phyloP scores from a whole-genome alignment of 2,888 invertebrate genomes.

The Agrilus mali region DNA sequence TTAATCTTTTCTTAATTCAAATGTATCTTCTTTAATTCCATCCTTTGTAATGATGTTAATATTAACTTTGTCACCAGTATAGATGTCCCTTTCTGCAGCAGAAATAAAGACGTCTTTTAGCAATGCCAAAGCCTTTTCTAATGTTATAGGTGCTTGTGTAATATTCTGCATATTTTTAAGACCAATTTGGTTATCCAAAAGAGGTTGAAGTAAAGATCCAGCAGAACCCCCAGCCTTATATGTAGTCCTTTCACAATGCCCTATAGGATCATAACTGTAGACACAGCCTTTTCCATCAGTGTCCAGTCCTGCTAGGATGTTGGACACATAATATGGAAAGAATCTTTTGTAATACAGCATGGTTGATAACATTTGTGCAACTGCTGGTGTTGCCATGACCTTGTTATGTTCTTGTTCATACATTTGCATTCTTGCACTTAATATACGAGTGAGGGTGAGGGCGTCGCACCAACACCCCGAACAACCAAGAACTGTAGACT shows the following conservation, averaged over 20 bases:
- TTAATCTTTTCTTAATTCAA: conserved; percentile 82
- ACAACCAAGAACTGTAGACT: conserved; percentile 80
- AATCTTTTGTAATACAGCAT: conserved; percentile 94
- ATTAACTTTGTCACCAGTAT: conserved; percentile 84
- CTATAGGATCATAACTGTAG: conserved; percentile 95
- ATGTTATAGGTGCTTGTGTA: conserved; percentile 47
- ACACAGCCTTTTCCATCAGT: conserved; percentile 87
- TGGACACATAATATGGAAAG: conserved; percentile 96
- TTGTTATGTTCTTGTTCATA: conserved; percentile 91
- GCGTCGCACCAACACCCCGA: conserved; percentile 98
- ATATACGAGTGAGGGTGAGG: conserved; percentile 71
- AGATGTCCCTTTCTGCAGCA: conserved; percentile 95
- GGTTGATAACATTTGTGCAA: conserved; percentile 92
- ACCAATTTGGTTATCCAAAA: conserved; percentile 93
- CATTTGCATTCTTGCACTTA: conserved; percentile 85
- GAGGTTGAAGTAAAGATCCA: conserved; percentile 79
- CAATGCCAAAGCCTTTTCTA: conserved; percentile 72
- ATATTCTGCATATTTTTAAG: conserved; percentile 74
- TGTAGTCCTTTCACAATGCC: conserved; percentile 75
- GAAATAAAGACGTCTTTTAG: conserved; percentile 95
- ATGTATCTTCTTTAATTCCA: conserved; percentile 61
- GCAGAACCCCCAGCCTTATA: conserved; percentile 89
- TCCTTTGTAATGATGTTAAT: conserved; percentile 81
- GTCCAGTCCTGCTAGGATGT: conserved; percentile 88
- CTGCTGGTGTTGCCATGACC: conserved; percentile 80